A percentile compares a stretch with the other conserved stretches of the same genome.
These are phyloP conservation scores for Galbula dea DNA, from an alignment of 2,113 vertebrate genomes.

Conservation along the genomic window DNA sequence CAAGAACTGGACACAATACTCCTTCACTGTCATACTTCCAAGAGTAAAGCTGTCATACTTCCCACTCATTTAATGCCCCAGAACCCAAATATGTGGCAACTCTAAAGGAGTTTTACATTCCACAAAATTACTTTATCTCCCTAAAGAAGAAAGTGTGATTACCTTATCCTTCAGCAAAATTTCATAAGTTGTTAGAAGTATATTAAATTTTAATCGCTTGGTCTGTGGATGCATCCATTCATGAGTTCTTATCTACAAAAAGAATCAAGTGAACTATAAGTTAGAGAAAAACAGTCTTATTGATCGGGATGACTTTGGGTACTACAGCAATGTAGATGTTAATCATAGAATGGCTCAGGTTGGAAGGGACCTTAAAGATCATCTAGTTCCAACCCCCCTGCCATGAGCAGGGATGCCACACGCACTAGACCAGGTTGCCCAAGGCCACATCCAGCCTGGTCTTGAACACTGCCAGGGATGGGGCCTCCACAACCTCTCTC, in stretches of 20 bases:
- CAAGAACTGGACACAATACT: no score
- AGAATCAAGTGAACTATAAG: conserved; percentile 22
- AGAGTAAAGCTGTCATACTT: neutral
- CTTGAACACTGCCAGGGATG: no score
- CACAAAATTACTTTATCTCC: neutral
- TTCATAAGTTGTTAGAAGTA: conserved; percentile 94
- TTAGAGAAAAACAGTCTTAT: neutral
- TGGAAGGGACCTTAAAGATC: no score
- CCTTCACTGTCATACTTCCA: neutral
- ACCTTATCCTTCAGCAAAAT: conserved; percentile 90
- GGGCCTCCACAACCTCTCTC: no score
- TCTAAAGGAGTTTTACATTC: neutral
- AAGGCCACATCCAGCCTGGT: no score
- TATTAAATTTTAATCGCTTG: conserved; percentile 93
- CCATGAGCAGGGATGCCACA: no score
- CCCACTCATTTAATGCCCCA: neutral
- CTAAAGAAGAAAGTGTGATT: conserved; percentile 6
- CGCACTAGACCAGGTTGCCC: no score
- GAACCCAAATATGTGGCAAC: neutral
- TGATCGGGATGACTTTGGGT: neutral
- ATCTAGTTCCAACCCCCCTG: no score
- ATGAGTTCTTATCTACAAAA: conserved; percentile 89
- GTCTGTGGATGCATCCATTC: conserved; percentile 97
- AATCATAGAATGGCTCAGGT: no score
- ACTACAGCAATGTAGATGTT: neutral